phyloP scores from a whole-genome alignment of 2,888 invertebrate species.

The Cheilosia impressa region DNA sequence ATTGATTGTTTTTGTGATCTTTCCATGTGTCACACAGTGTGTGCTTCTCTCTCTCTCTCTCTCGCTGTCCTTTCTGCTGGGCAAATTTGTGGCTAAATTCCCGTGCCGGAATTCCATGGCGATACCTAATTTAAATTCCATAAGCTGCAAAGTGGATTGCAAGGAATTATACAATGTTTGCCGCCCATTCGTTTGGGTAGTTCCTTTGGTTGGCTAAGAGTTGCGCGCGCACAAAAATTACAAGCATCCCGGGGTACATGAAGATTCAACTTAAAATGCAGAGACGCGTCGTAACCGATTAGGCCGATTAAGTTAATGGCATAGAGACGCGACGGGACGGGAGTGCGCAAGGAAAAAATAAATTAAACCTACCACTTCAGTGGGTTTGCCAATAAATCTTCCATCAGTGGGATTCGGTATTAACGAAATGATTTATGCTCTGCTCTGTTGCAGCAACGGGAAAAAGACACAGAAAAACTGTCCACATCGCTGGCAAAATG shows the following conservation, averaged over 20 bases:
- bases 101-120: conserved; percentile 79
- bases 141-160: conserved; percentile 75
- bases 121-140: conserved; percentile 83
- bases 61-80: conserved; percentile 39
- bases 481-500: conserved; percentile 40
- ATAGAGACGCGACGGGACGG: conserved; percentile 16
- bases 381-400: conserved; percentile 74
- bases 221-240: conserved; percentile 55
- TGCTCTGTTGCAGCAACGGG: background rate
- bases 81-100: conserved; percentile 71
- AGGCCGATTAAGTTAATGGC: conserved; percentile 75
- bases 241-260: conserved; percentile 72
- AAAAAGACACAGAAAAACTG: background rate
- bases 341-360: conserved; percentile 11
- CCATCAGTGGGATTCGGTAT: conserved; percentile 59
- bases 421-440: conserved; percentile 71
- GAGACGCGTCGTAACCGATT: conserved; percentile 76
- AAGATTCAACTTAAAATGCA: conserved; percentile 75
- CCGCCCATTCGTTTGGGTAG: conserved; percentile 56
- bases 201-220: conserved; percentile 28
- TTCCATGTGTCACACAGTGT: conserved; percentile 24
- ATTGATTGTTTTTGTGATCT: conserved; percentile 14
- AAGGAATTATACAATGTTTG: conserved; percentile 71
- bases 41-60: conserved; percentile 8
- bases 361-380: conserved; percentile 59